Evolutionary conservation across 2,797 vertebrate species (phyloP), one percentile per base, ranked within the genome.

Genomic region (Characodon lateralis): DNA sequence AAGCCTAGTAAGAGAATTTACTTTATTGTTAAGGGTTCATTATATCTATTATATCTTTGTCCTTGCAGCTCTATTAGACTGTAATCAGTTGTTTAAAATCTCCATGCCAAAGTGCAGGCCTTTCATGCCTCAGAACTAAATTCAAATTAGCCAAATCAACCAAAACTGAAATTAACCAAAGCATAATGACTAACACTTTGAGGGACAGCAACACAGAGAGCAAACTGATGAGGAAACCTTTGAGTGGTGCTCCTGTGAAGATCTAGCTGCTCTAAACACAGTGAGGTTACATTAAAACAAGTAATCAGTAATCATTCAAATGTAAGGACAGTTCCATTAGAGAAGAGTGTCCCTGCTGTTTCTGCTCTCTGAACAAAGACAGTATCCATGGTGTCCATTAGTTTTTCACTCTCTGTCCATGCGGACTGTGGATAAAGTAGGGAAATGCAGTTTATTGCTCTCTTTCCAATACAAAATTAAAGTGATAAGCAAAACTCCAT

Each of bases 221-320:
- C 73, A 7, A 69, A 50, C 22, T 24, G 53, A 78, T 70, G 65
- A 71, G 56, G 43, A 81, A 56, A 69, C 74, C 78, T 82, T 87
- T 28, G 83, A 69, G 82, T 58, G 51, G 26, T 48, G 50, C 70
- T 80, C 79, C 78, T 72, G 70, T 76, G 63, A 84, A 85, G 73
- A 79, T 72, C 3, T 73, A 78, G 46, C 71, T 78, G 73, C 65
- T 78, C 82, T 81, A 75, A 83, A 87, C 73, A 74, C 71, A 84
- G 83, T 86, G 72, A 87, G 72, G 56, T 76, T 68, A 66, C 86
- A 82, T 88, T 86, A 86, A 90, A 90, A 84, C 86, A 87, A 76
- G 89, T 58, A 92, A 89, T 92, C 84, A 88, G 50, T 81, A 83
- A 84, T 91, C 85, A 91, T 91, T 87, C 83, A 82, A 87, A 28